Evolutionary conservation across 2,113 vertebrate genomes (phyloP), one percentile per base, ranked within the genome.

Genomic region (Muntiacus muntjak): DNA sequence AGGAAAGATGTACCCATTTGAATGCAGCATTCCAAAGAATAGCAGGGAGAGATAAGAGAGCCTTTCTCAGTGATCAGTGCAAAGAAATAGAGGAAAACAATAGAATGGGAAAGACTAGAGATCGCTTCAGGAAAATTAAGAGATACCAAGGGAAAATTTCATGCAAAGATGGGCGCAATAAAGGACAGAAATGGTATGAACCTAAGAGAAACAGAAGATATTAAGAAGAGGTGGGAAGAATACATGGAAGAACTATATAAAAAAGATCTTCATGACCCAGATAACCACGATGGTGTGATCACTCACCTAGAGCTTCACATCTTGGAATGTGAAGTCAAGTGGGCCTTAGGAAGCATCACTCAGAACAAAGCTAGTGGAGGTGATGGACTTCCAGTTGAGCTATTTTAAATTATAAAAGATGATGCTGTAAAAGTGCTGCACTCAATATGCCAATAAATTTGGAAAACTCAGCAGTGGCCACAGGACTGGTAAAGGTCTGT

Each of bases 11-110:
- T 74, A 40, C 19, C 5, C n/a, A 40, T 3, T 13, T 74, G 10
- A 74, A 74, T 25, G 10, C 2, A 74, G 67, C 0, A 0, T 74
- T 74, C 67, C 67, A 74, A 40, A 40, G n/a, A 40, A 74, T 40
- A 74, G 19, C 36, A 74, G 12, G n/a, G n/a, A 40, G 10, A 74
- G 67, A 74, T 71, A 40, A 71, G 19, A 71, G 23, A 40, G n/a
- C 67, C 10, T 40, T 71, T 36, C 19, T 71, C 67, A 40, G n/a
- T 71, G 19, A 71, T 71, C n/a, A 71, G n/a, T 71, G n/a, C n/a
- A 40, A 40, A 71, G n/a, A 71, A 71, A 23, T 6, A 40, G n/a
- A 71, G n/a, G 67, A 23, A 71, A 71, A 23, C 19, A 71, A 12
- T 23, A 71, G n/a, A 71, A 40, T 71, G 67, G n/a, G 67, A 23